Percentiles rank a stretch among this genome's conserved stretches.
These are phyloP conservation scores for Sylvia borin DNA, from an alignment of 2,797 vertebrate genomes.

Conservation along the genomic window DNA sequence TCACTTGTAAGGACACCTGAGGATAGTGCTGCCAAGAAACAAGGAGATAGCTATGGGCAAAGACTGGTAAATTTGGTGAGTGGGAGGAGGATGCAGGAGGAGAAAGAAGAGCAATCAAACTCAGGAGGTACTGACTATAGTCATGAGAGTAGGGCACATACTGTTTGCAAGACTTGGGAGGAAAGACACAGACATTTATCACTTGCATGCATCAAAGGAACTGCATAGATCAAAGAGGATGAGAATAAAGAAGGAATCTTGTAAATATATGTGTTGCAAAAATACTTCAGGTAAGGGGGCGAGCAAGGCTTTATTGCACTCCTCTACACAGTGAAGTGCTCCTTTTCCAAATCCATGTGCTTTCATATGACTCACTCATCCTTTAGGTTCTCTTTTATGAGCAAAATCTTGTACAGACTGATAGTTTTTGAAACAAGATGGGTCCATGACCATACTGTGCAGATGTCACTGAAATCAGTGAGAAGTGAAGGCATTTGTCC, in stretches of 20 bases:
- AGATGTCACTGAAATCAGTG: not conserved
- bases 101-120: not conserved
- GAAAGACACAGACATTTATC: not conserved
- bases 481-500: not conserved
- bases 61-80: not conserved
- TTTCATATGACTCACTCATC: not conserved
- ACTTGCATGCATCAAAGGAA: not conserved
- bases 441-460: not conserved
- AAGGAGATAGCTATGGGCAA: not conserved
- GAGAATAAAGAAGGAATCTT: not conserved
- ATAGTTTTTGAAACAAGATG: not conserved
- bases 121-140: not conserved
- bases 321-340: not conserved
- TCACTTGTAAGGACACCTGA: not conserved
- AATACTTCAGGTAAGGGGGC: not conserved
- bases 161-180: not conserved
- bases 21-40: not conserved
- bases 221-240: slow-evolving; percentile 24
- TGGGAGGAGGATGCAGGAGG: not conserved
- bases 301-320: not conserved
- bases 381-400: not conserved
- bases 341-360: not conserved
- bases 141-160: not conserved
- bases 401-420: not conserved
- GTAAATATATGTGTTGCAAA: slow-evolving; percentile 24